These are phyloP conservation scores for Acleris holmiana DNA, from an alignment of 2,888 invertebrate genomes.

Conservation along the genomic window DNA sequence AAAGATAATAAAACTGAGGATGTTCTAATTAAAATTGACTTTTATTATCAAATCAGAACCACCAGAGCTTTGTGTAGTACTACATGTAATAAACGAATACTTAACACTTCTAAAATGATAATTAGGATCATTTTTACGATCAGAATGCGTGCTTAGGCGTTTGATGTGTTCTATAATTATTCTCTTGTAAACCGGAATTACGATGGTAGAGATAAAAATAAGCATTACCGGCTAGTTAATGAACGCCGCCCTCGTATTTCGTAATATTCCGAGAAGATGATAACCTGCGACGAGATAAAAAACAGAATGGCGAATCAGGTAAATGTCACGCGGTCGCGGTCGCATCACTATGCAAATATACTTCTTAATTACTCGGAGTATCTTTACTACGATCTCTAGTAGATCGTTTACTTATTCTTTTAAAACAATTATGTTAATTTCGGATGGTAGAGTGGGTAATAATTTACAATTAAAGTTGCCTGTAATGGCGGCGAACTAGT, in stretches of 20 bases:
- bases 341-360: conserved; percentile 75
- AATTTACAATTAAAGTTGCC: conserved; percentile 72
- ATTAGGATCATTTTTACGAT: conserved; percentile 65
- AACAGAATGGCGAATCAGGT: conserved; percentile 63
- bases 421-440: conserved; percentile 78
- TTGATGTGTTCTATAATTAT: conserved; percentile 41
- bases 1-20: conserved; percentile 65
- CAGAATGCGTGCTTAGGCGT: conserved; percentile 55
- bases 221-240: conserved; percentile 61
- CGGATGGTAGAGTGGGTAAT: conserved; percentile 58
- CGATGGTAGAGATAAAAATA: conserved; percentile 57
- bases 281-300: conserved; percentile 62
- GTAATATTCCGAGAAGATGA: conserved; percentile 60
- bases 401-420: conserved; percentile 74
- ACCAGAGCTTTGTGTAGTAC: conserved; percentile 56
- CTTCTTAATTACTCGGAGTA: conserved; percentile 69
- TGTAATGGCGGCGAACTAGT: conserved; percentile 53
- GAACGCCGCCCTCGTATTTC: conserved; percentile 53
- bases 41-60: conserved; percentile 56
- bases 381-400: conserved; percentile 73
- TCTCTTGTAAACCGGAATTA: conserved; percentile 53
- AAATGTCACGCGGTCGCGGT: conserved; percentile 61
- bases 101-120: conserved; percentile 64
- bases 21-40: conserved; percentile 70
- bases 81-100: conserved; percentile 68